Conservation (phyloP, 2,888 invertebrate genomes). For the Holacanthella duospinosa region DNA sequence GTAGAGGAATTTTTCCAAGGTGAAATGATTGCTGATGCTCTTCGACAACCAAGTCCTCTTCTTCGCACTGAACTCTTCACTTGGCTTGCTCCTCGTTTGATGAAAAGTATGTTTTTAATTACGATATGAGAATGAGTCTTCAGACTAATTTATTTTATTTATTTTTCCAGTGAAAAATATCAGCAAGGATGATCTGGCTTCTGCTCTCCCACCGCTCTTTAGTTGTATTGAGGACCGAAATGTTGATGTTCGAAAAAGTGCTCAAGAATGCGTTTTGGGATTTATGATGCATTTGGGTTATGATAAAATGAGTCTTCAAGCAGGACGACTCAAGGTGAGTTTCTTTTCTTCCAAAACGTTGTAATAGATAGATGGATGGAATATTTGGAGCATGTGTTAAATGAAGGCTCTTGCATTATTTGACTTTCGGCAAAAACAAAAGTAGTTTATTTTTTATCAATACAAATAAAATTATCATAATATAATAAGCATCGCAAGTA, state of each 20-base stretch:
- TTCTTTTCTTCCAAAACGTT: background rate
- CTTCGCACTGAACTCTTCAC: constrained; percentile 68
- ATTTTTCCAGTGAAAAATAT: constrained; percentile 55
- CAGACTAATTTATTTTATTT: constrained; percentile 4
- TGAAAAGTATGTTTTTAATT: background rate
- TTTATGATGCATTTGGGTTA: constrained; percentile 88
- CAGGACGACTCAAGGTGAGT: constrained; percentile 64
- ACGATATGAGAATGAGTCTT: background rate
- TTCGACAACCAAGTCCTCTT: constrained; percentile 73
- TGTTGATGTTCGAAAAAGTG: constrained; percentile 79
- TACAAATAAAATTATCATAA: background rate
- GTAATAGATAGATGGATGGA: background rate
- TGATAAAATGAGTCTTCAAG: constrained; percentile 61
- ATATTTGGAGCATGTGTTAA: background rate
- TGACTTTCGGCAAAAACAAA: too few species aligned
- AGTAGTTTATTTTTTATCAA: too few species aligned
- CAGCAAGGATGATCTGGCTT: constrained; percentile 66
- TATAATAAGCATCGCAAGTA: too few species aligned
- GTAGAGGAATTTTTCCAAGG: constrained; percentile 72
- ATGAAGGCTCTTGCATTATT: background rate
- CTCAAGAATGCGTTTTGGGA: constrained; percentile 78
- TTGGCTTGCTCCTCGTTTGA: constrained; percentile 54
- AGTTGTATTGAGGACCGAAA: constrained; percentile 80
- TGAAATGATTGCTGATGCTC: constrained; percentile 78
- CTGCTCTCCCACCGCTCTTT: constrained; percentile 66